These are phyloP conservation scores for Xylocampa areola DNA, from an alignment of 2,888 invertebrate species.

Conservation along the genomic window DNA sequence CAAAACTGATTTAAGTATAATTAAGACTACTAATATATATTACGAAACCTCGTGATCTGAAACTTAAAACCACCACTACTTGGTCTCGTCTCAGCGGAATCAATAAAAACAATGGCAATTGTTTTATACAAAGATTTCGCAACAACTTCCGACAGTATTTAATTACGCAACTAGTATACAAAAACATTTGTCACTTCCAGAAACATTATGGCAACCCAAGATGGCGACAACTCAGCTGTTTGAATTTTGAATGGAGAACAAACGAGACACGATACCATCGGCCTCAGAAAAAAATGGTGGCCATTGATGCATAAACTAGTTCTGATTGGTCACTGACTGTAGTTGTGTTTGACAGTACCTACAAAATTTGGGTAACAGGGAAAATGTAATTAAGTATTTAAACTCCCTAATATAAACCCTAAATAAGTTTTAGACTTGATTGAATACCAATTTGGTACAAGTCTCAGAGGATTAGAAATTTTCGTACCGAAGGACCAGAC, in stretches of 20 bases:
- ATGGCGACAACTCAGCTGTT: slow-evolving; percentile 65
- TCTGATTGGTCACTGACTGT: slow-evolving; percentile 24
- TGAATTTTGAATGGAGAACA: slow-evolving; percentile 68
- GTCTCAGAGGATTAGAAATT: too few relatives aligned
- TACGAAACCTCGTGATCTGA: too few relatives aligned
- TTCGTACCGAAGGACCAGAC: too few relatives aligned
- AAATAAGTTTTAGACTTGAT: too few relatives aligned
- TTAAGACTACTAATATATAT: too few relatives aligned
- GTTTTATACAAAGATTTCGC: slow-evolving; percentile 35
- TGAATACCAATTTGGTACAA: too few relatives aligned
- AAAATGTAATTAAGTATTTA: too few relatives aligned
- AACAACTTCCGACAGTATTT: slow-evolving; percentile 27
- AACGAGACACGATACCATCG: slow-evolving; percentile 59
- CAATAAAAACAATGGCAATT: slow-evolving; percentile 50
- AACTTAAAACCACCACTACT: slow-evolving; percentile 11
- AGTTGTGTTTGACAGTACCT: slow-evolving; percentile 4
- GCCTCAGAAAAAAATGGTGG: slow-evolving; percentile 57
- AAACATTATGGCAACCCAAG: slow-evolving; percentile 31
- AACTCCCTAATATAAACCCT: too few relatives aligned
- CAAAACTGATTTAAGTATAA: too few relatives aligned
- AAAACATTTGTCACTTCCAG: slow-evolving; percentile 50
- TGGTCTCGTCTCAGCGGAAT: slow-evolving; percentile 27
- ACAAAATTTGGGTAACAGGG: background rate
- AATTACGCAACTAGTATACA: slow-evolving; percentile 41
- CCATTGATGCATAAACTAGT: slow-evolving; percentile 53